Evolutionary conservation across 2,797 vertebrate species (phyloP), one percentile per base, ranked within the genome.

Genomic region (Taenioides sp.): DNA sequence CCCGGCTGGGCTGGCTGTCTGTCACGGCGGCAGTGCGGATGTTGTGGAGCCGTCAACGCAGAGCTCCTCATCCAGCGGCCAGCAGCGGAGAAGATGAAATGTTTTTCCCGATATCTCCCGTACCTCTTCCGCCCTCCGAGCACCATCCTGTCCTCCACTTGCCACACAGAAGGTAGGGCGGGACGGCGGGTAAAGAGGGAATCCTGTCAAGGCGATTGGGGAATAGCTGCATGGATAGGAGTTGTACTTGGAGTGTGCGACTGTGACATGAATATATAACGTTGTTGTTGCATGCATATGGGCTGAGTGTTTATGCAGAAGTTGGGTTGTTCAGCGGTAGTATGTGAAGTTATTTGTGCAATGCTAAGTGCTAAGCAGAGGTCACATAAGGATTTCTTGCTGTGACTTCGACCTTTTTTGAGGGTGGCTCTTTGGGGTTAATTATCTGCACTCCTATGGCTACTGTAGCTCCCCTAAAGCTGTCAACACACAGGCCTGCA

Each of bases 31-130:
- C 88, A 86, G 90, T 90, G 90, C 89, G 91, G 89, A 94, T 59
- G 57, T 34, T 93, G 93, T 90, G 91, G 92, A 92, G 87, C 88
- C 86, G 80, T 85, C 88, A 79, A 88, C 90, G 76, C 87, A 85
- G 69, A 86, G 86, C 84, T 89, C 81, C 86, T 78, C 83, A 87
- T 59, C 86, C 81, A 82, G 80, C 80, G 81, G 82, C 81, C 78
- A 87, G 86, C 86, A 89, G 71, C 81, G 88, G 84, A 91, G 90
- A 83, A 96, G 95, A 99, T 98, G 96, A 97, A 98, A 95, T 98
- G 97, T 93, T 97, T 97, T 93, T 98, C 94, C 87, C 96, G 97
- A 82, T 98, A 96, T 84, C 95, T 98, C 86, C 97, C 96, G 87
- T 96, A 97, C 92, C 93, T 97, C 88, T 95, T 98, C 94, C 94